Evolutionary conservation across 2,797 vertebrate genomes (phyloP).

Genomic region (Peromyscus melanophrys): DNA sequence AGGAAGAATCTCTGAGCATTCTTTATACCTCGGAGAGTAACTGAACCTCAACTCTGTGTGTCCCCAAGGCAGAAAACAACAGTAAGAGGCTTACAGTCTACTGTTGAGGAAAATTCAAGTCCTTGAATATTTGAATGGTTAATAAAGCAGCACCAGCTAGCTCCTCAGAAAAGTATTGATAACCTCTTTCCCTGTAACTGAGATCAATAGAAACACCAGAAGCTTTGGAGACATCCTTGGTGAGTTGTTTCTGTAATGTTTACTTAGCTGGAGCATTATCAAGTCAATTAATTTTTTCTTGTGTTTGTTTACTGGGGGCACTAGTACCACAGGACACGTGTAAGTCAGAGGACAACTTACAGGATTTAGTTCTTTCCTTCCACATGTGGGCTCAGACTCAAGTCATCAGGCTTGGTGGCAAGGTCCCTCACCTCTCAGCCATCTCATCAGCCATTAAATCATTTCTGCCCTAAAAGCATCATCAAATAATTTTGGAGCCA

Average conservation of each 20-base stretch:
- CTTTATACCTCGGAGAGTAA: neutral
- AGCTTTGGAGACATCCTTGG: neutral
- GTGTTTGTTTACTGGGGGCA: neutral
- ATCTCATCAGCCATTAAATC: neutral
- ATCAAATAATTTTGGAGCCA: conserved; percentile 29
- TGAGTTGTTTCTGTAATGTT: neutral
- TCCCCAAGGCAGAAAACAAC: conserved; percentile 9
- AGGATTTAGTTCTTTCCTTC: neutral
- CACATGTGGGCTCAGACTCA: neutral
- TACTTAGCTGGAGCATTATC: conserved; percentile 6
- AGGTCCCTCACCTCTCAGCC: neutral
- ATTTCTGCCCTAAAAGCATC: neutral
- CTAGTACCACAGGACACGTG: neutral
- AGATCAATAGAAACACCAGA: conserved; percentile 12
- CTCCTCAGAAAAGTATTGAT: neutral
- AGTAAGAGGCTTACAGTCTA: neutral
- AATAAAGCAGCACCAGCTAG: neutral
- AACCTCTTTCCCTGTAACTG: neutral
- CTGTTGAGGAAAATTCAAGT: neutral
- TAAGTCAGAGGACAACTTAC: neutral
- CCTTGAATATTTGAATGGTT: neutral
- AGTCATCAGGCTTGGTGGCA: neutral
- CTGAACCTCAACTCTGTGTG: neutral
- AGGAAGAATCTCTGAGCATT: neutral
- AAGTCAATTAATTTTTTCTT: neutral